A percentile compares a stretch with the other conserved stretches of the same genome.
phyloP scores from a whole-genome alignment of 2,888 invertebrate species.

The Cephus rjabovi region DNA sequence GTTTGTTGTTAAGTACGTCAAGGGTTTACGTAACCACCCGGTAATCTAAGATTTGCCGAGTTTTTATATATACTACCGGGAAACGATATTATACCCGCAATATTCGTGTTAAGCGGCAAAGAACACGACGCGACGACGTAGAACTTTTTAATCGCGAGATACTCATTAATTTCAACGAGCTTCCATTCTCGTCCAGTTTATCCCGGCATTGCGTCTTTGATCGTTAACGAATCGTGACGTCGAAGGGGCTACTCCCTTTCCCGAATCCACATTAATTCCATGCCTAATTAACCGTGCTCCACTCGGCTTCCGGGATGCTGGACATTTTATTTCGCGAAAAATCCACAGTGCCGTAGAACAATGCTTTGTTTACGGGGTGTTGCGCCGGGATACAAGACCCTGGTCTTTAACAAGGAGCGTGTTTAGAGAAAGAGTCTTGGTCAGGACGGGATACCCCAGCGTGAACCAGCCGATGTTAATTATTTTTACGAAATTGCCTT shows the following conservation, averaged over 20 bases:
- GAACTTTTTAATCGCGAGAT: neutral
- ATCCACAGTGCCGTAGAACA: slow-evolving; percentile 34
- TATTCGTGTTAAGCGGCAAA: neutral
- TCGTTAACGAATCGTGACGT: neutral
- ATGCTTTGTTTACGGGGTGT: slow-evolving; percentile 44
- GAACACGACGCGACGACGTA: neutral
- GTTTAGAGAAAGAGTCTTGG: slow-evolving; percentile 40
- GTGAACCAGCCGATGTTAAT: slow-evolving; percentile 40
- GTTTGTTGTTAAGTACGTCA: neutral
- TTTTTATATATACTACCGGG: neutral
- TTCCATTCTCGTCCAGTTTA: neutral
- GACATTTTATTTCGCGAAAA: slow-evolving; percentile 29
- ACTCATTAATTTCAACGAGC: neutral
- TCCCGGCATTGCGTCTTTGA: neutral
- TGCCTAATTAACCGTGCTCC: slow-evolving; percentile 11
- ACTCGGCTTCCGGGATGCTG: slow-evolving; percentile 35
- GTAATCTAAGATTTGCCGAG: neutral
- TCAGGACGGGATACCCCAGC: slow-evolving; percentile 7
- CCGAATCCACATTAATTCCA: slow-evolving; percentile 1
- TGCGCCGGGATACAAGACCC: slow-evolving; percentile 49
- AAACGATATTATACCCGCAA: neutral
- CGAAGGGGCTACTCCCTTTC: neutral
- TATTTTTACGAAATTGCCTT: slow-evolving; percentile 46
- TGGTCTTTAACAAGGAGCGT: slow-evolving; percentile 53
- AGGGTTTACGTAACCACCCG: neutral